phyloP scores from a whole-genome alignment of 2,797 vertebrate species.

The Notolabrus celidotus region DNA sequence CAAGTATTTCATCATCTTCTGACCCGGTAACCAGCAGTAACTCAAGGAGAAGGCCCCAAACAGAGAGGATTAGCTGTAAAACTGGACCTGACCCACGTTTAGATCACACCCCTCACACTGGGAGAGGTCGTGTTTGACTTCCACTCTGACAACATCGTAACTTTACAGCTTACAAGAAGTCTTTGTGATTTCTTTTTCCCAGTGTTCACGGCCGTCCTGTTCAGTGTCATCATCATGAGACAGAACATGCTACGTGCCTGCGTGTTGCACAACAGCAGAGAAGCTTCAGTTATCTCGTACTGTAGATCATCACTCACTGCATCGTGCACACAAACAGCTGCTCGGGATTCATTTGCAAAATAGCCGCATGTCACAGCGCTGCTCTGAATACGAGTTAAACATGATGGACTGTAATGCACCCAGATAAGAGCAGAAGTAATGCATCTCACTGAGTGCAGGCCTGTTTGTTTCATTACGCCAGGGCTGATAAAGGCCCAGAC shows the following conservation, averaged over 20 bases:
- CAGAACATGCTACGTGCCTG: slow-evolving; percentile 10
- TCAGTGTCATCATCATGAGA: slow-evolving; percentile 22
- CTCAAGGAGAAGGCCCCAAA: background rate
- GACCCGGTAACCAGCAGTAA: slow-evolving; percentile 8
- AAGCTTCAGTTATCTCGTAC: slow-evolving; percentile 25
- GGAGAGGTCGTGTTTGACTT: slow-evolving; percentile 14
- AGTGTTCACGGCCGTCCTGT: slow-evolving; percentile 21
- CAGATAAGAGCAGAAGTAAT: slow-evolving; percentile 64
- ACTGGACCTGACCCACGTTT: slow-evolving; percentile 11
- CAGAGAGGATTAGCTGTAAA: slow-evolving; percentile 2
- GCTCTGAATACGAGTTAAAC: slow-evolving; percentile 64
- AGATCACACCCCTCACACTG: slow-evolving; percentile 1
- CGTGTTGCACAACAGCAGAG: slow-evolving; percentile 4
- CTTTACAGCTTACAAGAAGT: slow-evolving; percentile 20
- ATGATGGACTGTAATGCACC: slow-evolving; percentile 66
- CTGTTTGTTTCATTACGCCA: slow-evolving; percentile 73
- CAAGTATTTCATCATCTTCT: slow-evolving; percentile 45
- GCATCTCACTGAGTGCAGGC: slow-evolving; percentile 54
- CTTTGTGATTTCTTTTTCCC: slow-evolving; percentile 5
- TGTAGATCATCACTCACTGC: slow-evolving; percentile 44
- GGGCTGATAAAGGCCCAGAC: slow-evolving; percentile 52
- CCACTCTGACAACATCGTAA: background rate
- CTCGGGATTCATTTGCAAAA: slow-evolving; percentile 63
- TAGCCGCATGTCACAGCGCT: slow-evolving; percentile 53
- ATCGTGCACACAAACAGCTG: slow-evolving; percentile 47